Evolutionary conservation across 2,888 invertebrate species (phyloP), one percentile per base, ranked within the genome.

Genomic region (Nineta flava): DNA sequence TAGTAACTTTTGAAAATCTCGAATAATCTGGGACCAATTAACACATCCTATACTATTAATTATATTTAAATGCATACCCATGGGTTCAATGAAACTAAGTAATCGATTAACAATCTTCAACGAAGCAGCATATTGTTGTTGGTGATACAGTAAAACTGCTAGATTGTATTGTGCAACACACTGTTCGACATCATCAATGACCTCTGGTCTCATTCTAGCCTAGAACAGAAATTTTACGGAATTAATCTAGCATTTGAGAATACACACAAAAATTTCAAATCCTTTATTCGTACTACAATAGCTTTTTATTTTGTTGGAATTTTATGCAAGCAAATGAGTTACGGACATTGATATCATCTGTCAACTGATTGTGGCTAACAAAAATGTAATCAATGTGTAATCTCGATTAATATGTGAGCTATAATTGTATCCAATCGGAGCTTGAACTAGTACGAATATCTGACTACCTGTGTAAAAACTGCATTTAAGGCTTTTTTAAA

Each of bases 101-200:
- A 79, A 67, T 59, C 75, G 74, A 55, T 77, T 77, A 57, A 81
- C 70, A 50, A 82, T 74, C 53, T 60, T 57, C 50, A 66, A 70
- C 10, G 87, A 82, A 54, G 79, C 74, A 47, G 77, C 77, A 61
- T 83, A 87, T 60, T 88, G 84, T 51, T 78, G 75, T 7, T 81
- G 77, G 59, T 87, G 86, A 63, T 82, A 88, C 7, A 84, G 68
- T 35, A 88, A 59, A 3, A 90, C 77, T 9, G 87, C 86, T 61
- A 86, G 83, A 63, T 88, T 90, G 65, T 82, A 90, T 57, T 80
- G 76, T 48, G 83, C 65, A 34, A 78, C 74, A 57, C 79, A 79
- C 57, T 77, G 76, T 56, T 81, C 79, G 4, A 79, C 75, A 61
- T 81, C 80, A 53, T 81, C 81, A 35, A 77, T 60, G 49, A 70